phyloP scores from a whole-genome alignment of 2,888 invertebrate species.

The Odontomyia ornata region DNA sequence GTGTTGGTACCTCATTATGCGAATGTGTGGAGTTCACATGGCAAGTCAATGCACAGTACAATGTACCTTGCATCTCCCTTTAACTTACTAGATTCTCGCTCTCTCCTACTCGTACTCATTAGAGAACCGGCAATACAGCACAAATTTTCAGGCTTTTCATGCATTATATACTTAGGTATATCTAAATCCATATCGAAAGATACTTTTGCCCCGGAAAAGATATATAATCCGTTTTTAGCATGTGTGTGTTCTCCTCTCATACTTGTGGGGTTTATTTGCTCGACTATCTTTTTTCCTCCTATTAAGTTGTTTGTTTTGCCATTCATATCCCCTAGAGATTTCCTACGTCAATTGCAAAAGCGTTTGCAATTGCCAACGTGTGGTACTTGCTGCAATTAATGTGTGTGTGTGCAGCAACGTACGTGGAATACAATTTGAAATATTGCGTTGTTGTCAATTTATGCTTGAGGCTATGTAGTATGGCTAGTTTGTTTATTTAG shows the following conservation, averaged over 20 bases:
- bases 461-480: background rate
- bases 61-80: background rate
- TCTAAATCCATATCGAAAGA: no score
- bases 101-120: background rate
- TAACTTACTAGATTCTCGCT: background rate
- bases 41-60: constrained; percentile 16
- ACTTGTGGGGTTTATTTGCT: background rate
- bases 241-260: background rate
- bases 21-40: background rate
- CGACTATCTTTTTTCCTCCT: background rate
- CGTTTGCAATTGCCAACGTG: background rate
- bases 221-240: no score
- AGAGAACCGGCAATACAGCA: background rate
- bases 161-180: no score
- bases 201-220: no score
- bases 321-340: constrained; percentile 23
- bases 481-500: constrained; percentile 16
- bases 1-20: background rate
- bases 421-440: background rate
- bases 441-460: constrained; percentile 23
- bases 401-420: background rate
- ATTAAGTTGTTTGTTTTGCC: constrained; percentile 12
- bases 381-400: background rate
- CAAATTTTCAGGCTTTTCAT: background rate
- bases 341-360: constrained; percentile 30